phyloP scores from a whole-genome alignment of 92 coral and sea anemone genomes.

The Porites divaricata region DNA sequence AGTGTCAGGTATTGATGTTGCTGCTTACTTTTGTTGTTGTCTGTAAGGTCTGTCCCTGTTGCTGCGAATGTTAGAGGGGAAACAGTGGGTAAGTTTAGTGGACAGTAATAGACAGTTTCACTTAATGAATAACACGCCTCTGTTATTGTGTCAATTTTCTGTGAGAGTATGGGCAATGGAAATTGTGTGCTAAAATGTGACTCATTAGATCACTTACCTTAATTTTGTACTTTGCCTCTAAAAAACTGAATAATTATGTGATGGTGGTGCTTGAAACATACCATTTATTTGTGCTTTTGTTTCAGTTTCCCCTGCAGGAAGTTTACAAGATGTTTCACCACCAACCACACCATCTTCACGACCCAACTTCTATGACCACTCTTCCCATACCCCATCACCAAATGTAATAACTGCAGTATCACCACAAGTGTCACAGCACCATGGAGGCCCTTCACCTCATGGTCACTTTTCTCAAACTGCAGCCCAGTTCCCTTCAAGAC shows the following conservation, averaged over 20 bases:
- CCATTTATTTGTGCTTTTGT: neutral
- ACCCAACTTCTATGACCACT: constrained; percentile 69
- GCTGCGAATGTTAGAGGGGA: constrained; percentile 80
- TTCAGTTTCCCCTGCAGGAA: constrained; percentile 93
- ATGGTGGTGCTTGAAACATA: neutral
- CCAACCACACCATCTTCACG: constrained; percentile 96
- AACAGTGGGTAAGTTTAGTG: constrained; percentile 62
- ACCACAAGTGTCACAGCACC: constrained; percentile 78
- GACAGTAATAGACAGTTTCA: too few relatives aligned
- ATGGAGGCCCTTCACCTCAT: constrained; percentile 75
- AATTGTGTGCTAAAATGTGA: too few relatives aligned
- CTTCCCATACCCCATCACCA: constrained; percentile 86
- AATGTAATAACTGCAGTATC: constrained; percentile 76
- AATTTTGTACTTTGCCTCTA: too few relatives aligned
- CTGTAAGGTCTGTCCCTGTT: constrained; percentile 76
- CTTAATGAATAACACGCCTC: too few relatives aligned
- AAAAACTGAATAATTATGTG: too few relatives aligned
- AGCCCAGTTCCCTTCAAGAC: constrained; percentile 67
- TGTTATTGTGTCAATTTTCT: too few relatives aligned
- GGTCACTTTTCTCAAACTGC: constrained; percentile 56
- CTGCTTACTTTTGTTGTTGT: neutral
- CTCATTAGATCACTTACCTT: too few relatives aligned
- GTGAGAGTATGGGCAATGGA: too few relatives aligned
- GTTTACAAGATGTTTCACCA: constrained; percentile 97
- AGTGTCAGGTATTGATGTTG: neutral